Conservation (phyloP, 1,140 invertebrate species). For the Lucilia cuprina region DNA sequence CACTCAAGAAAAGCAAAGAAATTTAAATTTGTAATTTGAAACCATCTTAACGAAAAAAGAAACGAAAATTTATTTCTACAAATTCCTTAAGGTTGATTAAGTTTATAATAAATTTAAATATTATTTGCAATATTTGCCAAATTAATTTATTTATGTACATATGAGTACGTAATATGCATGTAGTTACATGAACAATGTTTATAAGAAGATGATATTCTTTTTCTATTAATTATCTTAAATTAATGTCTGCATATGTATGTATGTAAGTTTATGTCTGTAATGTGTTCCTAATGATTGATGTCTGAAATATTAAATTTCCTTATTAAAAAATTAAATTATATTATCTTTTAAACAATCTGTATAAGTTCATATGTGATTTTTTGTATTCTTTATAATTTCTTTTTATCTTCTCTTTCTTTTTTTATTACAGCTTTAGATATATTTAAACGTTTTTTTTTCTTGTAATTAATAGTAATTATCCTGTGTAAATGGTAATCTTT, state of each 20-base stretch:
- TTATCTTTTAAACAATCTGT: background rate
- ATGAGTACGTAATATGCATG: no score
- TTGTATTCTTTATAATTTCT: background rate
- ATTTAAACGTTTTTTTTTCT: no score
- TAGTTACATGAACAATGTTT: no score
- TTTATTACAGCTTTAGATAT: background rate
- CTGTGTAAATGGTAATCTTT: background rate
- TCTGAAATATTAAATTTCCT: conserved; percentile 15
- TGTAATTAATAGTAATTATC: background rate
- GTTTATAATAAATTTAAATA: background rate
- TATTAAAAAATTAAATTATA: background rate
- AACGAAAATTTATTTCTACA: background rate
- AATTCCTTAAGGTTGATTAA: background rate
- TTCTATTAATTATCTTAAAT: background rate
- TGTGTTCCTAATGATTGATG: conserved; percentile 20
- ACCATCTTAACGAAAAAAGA: background rate
- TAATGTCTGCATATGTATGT: background rate
- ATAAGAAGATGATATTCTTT: background rate
- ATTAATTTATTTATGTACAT: background rate
- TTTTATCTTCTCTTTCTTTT: background rate
- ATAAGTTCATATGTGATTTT: background rate
- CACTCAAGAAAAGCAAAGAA: conserved; percentile 29
- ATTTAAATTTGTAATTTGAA: background rate
- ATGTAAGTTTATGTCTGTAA: background rate
- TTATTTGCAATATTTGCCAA: background rate